These are phyloP conservation scores for Paguma larvata DNA, from an alignment of 2,797 vertebrate species.

Conservation along the genomic window DNA sequence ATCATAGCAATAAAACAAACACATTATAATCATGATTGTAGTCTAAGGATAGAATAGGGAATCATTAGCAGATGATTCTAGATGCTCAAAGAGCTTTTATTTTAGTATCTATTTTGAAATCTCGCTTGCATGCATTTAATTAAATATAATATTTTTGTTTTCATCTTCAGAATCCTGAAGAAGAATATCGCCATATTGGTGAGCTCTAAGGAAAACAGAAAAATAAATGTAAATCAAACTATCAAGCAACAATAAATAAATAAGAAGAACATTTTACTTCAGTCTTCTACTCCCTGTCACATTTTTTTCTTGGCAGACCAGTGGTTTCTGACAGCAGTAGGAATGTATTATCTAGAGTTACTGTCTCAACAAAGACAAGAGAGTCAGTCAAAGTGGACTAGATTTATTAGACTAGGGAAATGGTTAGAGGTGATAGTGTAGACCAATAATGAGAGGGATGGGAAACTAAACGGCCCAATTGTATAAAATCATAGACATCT, in stretches of 20 bases:
- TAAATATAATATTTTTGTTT: conserved; percentile 23
- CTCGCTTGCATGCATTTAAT: conserved; percentile 56
- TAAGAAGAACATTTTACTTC: neutral
- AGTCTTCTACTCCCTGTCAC: neutral
- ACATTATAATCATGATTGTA: neutral
- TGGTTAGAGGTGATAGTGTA: neutral
- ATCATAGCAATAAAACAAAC: neutral
- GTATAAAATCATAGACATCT: neutral
- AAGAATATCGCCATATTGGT: neutral
- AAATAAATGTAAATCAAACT: neutral
- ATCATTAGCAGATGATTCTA: conserved; percentile 16
- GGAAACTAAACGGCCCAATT: neutral
- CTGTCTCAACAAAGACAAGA: neutral
- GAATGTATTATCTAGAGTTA: neutral
- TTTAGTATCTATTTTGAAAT: conserved; percentile 37
- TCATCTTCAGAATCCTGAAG: neutral
- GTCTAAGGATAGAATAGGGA: neutral
- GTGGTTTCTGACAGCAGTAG: neutral
- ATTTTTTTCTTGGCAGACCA: neutral
- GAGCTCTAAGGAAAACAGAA: neutral
- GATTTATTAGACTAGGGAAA: neutral
- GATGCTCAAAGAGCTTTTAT: neutral
- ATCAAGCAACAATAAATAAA: neutral
- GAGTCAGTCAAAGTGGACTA: neutral
- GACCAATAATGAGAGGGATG: neutral